Conservation (phyloP, 2,888 invertebrate genomes). For the Dermolepida albohirtum region DNA sequence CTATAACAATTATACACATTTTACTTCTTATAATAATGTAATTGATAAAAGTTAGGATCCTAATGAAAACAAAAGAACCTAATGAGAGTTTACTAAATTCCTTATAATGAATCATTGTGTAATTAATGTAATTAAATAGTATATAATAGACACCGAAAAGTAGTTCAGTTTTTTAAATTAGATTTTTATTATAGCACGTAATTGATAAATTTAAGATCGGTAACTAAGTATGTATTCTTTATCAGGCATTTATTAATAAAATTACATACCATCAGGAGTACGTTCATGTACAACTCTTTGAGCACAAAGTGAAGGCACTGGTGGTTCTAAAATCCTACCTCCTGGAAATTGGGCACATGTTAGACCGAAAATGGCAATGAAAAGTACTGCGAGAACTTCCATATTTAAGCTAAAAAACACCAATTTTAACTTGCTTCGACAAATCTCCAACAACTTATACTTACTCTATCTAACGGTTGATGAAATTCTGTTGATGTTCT, state of each 20-base stretch:
- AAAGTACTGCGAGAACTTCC: constrained; percentile 56
- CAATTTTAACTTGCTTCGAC: constrained; percentile 3
- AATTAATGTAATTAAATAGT: no score
- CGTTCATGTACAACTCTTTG: constrained; percentile 79
- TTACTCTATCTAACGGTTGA: constrained; percentile 43
- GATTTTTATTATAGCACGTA: no score
- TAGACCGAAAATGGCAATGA: constrained; percentile 64
- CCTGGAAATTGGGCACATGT: constrained; percentile 78
- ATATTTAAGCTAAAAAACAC: constrained; percentile 45
- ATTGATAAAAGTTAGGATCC: no score
- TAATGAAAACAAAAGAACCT: no score
- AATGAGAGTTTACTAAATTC: no score
- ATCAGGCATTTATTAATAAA: background rate
- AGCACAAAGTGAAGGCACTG: constrained; percentile 80
- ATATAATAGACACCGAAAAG: no score
- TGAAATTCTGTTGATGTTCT: constrained; percentile 46
- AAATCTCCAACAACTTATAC: constrained; percentile 29
- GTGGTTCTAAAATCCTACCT: constrained; percentile 83
- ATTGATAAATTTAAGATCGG: no score
- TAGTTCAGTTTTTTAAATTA: no score
- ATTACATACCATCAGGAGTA: constrained; percentile 77
- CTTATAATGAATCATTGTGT: no score
- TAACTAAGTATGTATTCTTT: no score
- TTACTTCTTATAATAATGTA: no score
- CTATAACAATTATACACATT: no score